Percentiles rank a stretch among this genome's conserved stretches.
phyloP scores from a whole-genome alignment of 2,113 vertebrate species.

The Mastomys coucha region DNA sequence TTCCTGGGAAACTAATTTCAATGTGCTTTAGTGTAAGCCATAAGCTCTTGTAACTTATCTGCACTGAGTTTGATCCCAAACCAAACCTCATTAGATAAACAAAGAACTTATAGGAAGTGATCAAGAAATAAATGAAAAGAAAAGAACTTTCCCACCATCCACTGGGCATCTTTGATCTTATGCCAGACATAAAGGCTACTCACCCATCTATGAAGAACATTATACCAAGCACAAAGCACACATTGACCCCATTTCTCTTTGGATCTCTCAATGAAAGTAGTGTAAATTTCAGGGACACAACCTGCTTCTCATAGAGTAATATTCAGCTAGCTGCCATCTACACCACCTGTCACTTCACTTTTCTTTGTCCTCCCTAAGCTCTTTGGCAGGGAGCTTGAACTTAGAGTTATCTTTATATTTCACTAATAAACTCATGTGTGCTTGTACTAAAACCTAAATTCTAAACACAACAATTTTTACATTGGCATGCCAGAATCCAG shows the following conservation, averaged over 20 bases:
- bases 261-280: neutral
- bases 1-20: neutral
- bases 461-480: neutral
- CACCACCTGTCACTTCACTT: neutral
- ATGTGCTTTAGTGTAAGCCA: neutral
- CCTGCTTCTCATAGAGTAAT: neutral
- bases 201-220: neutral
- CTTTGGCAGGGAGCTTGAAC: neutral
- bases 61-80: neutral
- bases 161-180: neutral
- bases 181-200: neutral
- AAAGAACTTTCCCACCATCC: neutral
- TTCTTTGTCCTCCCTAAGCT: neutral
- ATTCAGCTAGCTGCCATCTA: neutral
- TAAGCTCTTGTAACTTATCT: neutral
- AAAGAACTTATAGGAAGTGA: neutral
- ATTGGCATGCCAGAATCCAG: neutral
- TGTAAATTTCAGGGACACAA: neutral
- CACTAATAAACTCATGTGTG: neutral
- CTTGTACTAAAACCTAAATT: constrained; percentile 53
- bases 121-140: neutral
- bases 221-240: neutral
- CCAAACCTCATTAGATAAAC: neutral
- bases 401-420: neutral
- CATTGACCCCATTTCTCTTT: accelerated